These are phyloP conservation scores for Tenthredo amoena DNA, from an alignment of 2,888 invertebrate species.

Conservation along the genomic window DNA sequence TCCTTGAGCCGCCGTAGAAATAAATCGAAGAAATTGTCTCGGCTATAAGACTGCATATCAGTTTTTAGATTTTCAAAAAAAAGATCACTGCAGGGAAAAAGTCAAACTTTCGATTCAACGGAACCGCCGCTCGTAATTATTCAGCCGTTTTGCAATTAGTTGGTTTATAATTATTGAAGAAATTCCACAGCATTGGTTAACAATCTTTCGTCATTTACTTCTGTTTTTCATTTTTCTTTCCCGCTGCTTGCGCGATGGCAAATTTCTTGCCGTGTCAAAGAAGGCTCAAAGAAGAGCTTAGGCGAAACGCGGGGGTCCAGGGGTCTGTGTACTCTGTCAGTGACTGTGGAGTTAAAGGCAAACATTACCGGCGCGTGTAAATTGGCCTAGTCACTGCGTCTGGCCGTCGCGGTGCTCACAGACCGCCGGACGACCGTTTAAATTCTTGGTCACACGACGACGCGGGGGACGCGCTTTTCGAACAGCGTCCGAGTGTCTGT, in stretches of 20 bases:
- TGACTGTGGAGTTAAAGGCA: slow-evolving; percentile 50
- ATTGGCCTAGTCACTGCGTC: slow-evolving; percentile 51
- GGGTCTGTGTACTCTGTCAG: slow-evolving; percentile 39
- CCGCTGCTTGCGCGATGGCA: neutral
- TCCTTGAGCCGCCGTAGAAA: neutral
- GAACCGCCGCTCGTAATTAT: neutral
- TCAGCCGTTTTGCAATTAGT: neutral
- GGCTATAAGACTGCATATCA: too few species aligned
- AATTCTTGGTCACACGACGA: slow-evolving; percentile 46
- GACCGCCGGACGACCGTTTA: slow-evolving; percentile 49
- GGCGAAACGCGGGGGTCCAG: slow-evolving; percentile 21
- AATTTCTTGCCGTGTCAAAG: slow-evolving; percentile 36
- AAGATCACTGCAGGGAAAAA: neutral
- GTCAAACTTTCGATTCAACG: neutral
- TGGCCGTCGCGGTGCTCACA: slow-evolving; percentile 46
- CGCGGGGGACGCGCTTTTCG: slow-evolving; percentile 48
- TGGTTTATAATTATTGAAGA: neutral
- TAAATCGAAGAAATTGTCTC: neutral
- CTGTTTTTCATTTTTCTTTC: neutral
- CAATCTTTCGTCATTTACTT: neutral
- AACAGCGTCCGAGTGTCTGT: slow-evolving; percentile 49
- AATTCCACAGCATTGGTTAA: slow-evolving; percentile 4
- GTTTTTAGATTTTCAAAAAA: neutral
- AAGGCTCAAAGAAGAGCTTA: slow-evolving; percentile 40
- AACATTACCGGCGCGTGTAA: slow-evolving; percentile 50